Evolutionary conservation across 2,888 invertebrate genomes (phyloP).

Genomic region (Netelia melanura): DNA sequence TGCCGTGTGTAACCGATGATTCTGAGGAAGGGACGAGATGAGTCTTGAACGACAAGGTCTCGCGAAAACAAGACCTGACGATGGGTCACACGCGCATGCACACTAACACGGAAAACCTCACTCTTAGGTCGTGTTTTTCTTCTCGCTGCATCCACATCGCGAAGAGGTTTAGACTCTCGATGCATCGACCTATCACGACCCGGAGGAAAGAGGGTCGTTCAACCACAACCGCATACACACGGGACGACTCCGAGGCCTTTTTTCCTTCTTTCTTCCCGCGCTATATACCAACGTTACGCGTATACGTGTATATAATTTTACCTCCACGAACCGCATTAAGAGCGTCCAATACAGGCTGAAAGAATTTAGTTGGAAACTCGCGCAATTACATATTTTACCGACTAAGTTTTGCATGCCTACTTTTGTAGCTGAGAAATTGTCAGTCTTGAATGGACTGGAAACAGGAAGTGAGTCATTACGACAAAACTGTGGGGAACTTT

Average conservation of each 20-base stretch:
- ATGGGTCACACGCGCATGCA: neutral
- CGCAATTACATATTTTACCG: conserved; percentile 28
- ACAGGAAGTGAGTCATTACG: neutral
- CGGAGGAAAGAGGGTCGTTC: conserved; percentile 49
- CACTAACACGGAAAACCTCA: neutral
- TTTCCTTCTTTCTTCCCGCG: conserved; percentile 40
- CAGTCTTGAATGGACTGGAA: neutral
- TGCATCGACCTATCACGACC: conserved; percentile 73
- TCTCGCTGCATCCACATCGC: neutral
- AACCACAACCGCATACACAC: conserved; percentile 43
- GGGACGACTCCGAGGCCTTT: conserved; percentile 15
- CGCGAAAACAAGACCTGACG: neutral
- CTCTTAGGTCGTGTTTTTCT: conserved; percentile 14
- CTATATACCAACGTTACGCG: neutral
- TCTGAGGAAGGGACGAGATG: neutral
- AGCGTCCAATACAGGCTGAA: neutral
- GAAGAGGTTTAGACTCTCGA: conserved; percentile 47
- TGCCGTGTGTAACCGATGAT: neutral
- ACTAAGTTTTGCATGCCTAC: conserved; percentile 20
- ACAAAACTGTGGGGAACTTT: neutral
- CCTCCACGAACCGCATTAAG: neutral
- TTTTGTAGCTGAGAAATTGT: neutral
- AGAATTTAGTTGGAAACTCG: conserved; percentile 4
- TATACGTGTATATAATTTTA: neutral
- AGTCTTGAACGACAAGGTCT: neutral